phyloP scores from a whole-genome alignment of 2,797 vertebrate species.

The Protonibea diacanthus region DNA sequence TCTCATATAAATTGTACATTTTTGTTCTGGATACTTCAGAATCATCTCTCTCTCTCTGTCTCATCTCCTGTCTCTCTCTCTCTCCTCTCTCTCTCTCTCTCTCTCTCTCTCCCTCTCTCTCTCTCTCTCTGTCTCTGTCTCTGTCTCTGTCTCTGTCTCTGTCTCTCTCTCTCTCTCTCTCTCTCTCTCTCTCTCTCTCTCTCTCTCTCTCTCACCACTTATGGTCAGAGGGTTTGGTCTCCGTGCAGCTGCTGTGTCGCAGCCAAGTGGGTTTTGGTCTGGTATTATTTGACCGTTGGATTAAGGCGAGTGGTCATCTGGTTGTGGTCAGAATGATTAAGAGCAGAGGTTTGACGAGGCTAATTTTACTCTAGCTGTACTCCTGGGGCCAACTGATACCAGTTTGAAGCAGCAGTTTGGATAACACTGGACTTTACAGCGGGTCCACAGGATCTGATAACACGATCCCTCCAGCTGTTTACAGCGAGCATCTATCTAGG shows the following conservation, averaged over 20 bases:
- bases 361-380: constrained; percentile 15
- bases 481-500: background rate
- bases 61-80: no score
- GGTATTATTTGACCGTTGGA: constrained; percentile 40
- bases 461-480: constrained; percentile 2
- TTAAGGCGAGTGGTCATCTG: constrained; percentile 32
- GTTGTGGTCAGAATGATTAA: constrained; percentile 29
- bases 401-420: constrained; percentile 1
- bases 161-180: no score
- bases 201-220: constrained; percentile 33
- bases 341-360: constrained; percentile 9
- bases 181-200: background rate
- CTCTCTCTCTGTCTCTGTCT: no score
- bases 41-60: background rate
- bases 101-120: no score
- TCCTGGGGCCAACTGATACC: background rate
- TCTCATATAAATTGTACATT: background rate
- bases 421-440: background rate
- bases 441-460: background rate
- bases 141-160: no score
- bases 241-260: constrained; percentile 36
- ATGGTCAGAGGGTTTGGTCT: constrained; percentile 36
- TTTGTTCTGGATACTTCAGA: constrained; percentile 3
- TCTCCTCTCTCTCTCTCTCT: no score
- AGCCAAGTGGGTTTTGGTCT: constrained; percentile 46